Evolutionary conservation across 37 sponge, comb jelly and placozoan species (phyloP), one percentile per base, ranked within the genome.

Genomic region (Oopsacas minuta): DNA sequence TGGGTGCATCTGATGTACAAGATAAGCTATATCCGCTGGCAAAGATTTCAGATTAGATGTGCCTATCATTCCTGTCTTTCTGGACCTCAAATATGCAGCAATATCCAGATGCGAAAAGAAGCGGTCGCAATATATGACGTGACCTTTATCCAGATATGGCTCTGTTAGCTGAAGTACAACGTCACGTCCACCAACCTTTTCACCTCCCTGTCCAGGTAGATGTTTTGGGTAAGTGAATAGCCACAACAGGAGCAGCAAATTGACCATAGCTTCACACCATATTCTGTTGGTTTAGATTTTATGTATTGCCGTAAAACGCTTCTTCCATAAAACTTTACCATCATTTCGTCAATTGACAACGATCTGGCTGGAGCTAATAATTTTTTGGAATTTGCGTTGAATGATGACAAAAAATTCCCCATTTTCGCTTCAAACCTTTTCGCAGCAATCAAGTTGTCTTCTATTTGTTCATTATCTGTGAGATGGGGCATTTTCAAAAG

Each of bases 291-390:
- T 61, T 61, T 61, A 5, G 20, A 10, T 34, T 61, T 61, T 5
- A 61, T 46, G 75, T 61, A 61, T 61, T 61, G 75, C 22, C 75
- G 75, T 3, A 61, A 32, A 61, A 61, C 75, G 75, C 22, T 61
- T 34, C 75, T 61, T 3, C 75, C 75, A 12, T 61, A 61, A 3
- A 61, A 61, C 28, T 61, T 61, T 20, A 61, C 75, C 75, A 61
- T 61, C 7, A 61, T 61, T n/a, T 61, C 75, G 75, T 3, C 75
- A 61, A 61, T n/a, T 3, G 75, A 61, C 22, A 61, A n/a, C 22
- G 75, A 61, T 61, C 75, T 61, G 20, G 75, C 75, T 61, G 75
- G 75, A 32, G 22, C 7, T 12, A 61, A 34, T 3, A 20, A 61
- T n/a, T 46, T 61, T n/a, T 61, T 61, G 22, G 28, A 61, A n/a